A percentile compares a stretch with the other conserved stretches of the same genome.
Evolutionary conservation across 2,113 vertebrate species (phyloP).

Genomic region (Psammodynastes pulverulentus): DNA sequence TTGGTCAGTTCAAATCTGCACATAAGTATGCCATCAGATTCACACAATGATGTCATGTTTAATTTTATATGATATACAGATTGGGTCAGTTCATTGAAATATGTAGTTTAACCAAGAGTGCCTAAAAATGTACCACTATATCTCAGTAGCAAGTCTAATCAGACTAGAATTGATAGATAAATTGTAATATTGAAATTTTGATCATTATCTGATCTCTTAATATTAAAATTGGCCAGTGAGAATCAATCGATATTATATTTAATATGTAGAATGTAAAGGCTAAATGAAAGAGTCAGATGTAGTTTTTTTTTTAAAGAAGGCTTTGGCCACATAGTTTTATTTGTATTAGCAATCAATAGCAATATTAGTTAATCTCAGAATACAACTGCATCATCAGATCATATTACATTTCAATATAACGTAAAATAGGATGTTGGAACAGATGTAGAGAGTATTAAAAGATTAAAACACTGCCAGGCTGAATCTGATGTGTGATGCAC

Average conservation of each 20-base stretch:
- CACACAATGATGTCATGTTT: neutral
- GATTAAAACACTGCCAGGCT: constrained; percentile 30
- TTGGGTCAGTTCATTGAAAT: neutral
- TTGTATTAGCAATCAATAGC: constrained; percentile 48
- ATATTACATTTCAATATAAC: constrained; percentile 43
- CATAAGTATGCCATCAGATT: neutral
- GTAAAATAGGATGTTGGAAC: constrained; percentile 26
- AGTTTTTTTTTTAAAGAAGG: neutral
- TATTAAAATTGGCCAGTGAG: neutral
- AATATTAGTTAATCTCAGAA: constrained; percentile 39
- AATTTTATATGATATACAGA: neutral
- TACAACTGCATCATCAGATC: constrained; percentile 37
- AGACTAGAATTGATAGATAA: neutral
- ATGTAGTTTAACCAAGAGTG: neutral
- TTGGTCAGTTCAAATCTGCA: neutral
- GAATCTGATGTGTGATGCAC: neutral
- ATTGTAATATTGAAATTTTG: neutral
- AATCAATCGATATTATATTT: neutral
- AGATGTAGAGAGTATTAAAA: constrained; percentile 38
- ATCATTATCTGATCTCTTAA: constrained; percentile 10
- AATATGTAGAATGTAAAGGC: neutral
- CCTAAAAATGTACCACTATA: neutral
- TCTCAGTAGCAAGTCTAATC: neutral
- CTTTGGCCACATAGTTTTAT: constrained; percentile 62
- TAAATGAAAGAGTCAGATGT: constrained; percentile 34